Conservation (phyloP, 2,888 invertebrate species). For the Ochropacha duplaris region DNA sequence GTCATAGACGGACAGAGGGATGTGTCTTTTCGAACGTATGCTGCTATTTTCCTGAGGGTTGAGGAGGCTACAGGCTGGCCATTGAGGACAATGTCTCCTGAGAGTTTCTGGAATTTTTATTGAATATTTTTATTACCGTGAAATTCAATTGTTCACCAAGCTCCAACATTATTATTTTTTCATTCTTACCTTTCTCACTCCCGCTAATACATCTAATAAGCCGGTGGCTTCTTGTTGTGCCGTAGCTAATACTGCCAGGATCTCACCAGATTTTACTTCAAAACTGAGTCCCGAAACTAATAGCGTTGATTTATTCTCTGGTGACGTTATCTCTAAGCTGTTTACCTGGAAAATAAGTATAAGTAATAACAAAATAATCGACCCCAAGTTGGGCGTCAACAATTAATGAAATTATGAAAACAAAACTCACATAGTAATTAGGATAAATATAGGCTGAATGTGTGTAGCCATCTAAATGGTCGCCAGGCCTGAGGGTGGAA, state of each 20-base stretch:
- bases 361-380: not conserved
- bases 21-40: constrained; percentile 89
- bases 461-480: constrained; percentile 81
- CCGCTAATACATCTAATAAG: constrained; percentile 93
- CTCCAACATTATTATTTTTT: no score
- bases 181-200: constrained; percentile 81
- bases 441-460: constrained; percentile 83
- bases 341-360: constrained; percentile 72
- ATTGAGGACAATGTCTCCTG: constrained; percentile 93
- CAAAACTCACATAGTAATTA: constrained; percentile 84
- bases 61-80: constrained; percentile 90
- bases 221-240: constrained; percentile 93
- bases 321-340: constrained; percentile 84
- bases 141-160: no score
- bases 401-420: not conserved
- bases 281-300: constrained; percentile 90
- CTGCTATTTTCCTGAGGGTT: constrained; percentile 87
- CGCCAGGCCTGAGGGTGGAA: constrained; percentile 82
- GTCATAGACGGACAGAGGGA: constrained; percentile 93
- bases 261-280: constrained; percentile 95
- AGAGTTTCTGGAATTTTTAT: constrained; percentile 71
- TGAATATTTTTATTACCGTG: not conserved
- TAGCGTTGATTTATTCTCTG: constrained; percentile 79
- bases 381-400: not conserved
- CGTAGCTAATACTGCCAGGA: constrained; percentile 95